phyloP scores from a whole-genome alignment of 2,888 invertebrate species.

The Tetramorium bicarinatum region DNA sequence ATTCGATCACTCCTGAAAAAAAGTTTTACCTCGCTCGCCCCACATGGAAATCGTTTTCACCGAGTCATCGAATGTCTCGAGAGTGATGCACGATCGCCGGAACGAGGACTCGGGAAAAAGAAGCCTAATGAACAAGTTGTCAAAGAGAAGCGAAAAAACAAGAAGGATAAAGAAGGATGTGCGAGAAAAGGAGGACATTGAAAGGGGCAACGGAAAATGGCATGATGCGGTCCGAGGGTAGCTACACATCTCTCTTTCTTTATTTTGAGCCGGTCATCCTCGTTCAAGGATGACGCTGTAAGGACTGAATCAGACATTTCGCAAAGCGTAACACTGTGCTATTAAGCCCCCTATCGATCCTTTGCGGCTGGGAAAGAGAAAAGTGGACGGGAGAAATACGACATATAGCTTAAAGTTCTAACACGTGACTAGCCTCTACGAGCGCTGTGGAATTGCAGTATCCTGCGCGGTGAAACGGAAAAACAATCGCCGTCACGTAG shows the following conservation, averaged over 20 bases:
- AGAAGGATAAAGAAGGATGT: conserved; percentile 21
- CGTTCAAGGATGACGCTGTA: conserved; percentile 56
- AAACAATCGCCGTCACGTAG: conserved; percentile 14
- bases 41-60: conserved; percentile 48
- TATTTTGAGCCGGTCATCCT: conserved; percentile 56
- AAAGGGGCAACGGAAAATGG: conserved; percentile 76
- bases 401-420: conserved; percentile 44
- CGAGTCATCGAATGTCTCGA: conserved; percentile 44
- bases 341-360: conserved; percentile 57
- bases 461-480: conserved; percentile 32
- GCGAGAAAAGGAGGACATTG: conserved; percentile 11
- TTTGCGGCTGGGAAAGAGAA: conserved; percentile 55
- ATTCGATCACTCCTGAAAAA: conserved; percentile 53
- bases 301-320: conserved; percentile 69
- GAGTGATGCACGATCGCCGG: conserved; percentile 60
- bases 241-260: conserved; percentile 81
- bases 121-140: conserved; percentile 26
- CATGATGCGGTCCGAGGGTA: conserved; percentile 85
- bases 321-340: conserved; percentile 67
- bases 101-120: conserved; percentile 30
- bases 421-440: conserved; percentile 38
- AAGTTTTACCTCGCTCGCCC: conserved; percentile 52
- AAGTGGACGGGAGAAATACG: conserved; percentile 40
- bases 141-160: conserved; percentile 21
- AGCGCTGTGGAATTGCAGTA: conserved; percentile 49